Evolutionary conservation across 1,140 invertebrate species (phyloP).

Genomic region (Drosophila pseudoobscura): DNA sequence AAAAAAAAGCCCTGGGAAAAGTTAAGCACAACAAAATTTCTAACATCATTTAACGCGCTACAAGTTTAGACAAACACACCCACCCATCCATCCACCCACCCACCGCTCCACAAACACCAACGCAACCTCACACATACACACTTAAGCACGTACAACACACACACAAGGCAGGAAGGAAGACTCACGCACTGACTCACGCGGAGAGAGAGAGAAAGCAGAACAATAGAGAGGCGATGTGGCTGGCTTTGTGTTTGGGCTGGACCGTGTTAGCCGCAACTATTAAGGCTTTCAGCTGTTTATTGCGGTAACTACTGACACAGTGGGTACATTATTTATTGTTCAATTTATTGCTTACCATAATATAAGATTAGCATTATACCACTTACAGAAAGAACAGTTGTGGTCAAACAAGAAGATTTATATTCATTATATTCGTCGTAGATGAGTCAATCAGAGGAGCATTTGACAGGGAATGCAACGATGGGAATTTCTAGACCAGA

Average conservation of each 20-base stretch:
- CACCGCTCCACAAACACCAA: constrained; percentile 17
- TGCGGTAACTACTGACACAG: neutral
- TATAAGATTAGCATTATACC: no score
- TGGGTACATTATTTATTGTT: neutral
- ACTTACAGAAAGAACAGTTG: no score
- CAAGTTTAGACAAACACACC: constrained; percentile 46
- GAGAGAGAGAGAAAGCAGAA: neutral
- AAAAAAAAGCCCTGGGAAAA: constrained; percentile 19
- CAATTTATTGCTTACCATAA: no score
- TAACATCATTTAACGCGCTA: constrained; percentile 50
- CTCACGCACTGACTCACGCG: constrained; percentile 17
- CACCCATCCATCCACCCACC: neutral
- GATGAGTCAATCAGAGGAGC: no score
- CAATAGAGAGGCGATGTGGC: no score
- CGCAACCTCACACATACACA: neutral
- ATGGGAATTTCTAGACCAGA: no score
- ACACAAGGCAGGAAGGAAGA: constrained; percentile 23
- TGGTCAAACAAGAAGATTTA: no score
- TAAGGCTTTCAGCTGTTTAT: constrained; percentile 3
- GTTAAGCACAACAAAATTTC: constrained; percentile 36
- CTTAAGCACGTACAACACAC: constrained; percentile 5
- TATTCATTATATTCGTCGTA: no score
- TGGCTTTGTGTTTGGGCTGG: constrained; percentile 19
- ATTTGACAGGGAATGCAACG: no score
- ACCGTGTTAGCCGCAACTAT: constrained; percentile 17